Percentiles rank a stretch among this genome's conserved stretches.
These are phyloP conservation scores for Caloenas nicobarica DNA, from an alignment of 2,113 vertebrate species.

Conservation along the genomic window DNA sequence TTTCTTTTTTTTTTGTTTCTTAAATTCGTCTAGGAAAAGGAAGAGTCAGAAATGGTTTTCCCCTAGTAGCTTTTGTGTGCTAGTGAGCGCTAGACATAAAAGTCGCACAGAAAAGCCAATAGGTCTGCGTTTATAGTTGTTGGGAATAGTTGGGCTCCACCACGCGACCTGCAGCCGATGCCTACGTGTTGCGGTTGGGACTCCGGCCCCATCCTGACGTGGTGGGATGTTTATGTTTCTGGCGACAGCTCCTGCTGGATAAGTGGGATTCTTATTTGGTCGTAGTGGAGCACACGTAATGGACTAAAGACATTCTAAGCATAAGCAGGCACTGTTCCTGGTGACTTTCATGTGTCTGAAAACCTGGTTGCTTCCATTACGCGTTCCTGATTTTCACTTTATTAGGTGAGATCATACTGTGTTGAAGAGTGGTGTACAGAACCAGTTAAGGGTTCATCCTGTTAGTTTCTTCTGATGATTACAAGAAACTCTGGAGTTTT, in stretches of 20 bases:
- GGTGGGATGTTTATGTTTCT: neutral
- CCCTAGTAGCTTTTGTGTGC: neutral
- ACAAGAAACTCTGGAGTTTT: neutral
- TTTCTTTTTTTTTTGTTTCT: neutral
- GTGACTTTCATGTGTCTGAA: neutral
- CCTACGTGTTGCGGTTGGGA: rapidly evolving
- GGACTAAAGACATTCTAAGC: neutral
- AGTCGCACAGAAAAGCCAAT: neutral
- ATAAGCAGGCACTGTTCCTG: neutral
- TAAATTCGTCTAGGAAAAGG: neutral
- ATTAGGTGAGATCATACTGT: neutral
- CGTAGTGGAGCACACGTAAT: rapidly evolving
- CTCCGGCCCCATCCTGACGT: rapidly evolving
- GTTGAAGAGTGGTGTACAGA: neutral
- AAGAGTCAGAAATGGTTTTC: neutral
- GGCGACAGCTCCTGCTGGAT: neutral
- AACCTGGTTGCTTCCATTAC: neutral
- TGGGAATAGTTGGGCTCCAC: neutral
- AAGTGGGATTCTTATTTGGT: neutral
- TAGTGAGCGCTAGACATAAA: neutral
- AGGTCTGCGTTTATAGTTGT: neutral
- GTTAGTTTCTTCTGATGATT: neutral
- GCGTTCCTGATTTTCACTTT: neutral
- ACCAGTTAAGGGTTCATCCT: neutral
- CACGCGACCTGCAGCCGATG: neutral